Conservation (phyloP, 2,888 invertebrate genomes). For the Platycnemis pennipes region DNA sequence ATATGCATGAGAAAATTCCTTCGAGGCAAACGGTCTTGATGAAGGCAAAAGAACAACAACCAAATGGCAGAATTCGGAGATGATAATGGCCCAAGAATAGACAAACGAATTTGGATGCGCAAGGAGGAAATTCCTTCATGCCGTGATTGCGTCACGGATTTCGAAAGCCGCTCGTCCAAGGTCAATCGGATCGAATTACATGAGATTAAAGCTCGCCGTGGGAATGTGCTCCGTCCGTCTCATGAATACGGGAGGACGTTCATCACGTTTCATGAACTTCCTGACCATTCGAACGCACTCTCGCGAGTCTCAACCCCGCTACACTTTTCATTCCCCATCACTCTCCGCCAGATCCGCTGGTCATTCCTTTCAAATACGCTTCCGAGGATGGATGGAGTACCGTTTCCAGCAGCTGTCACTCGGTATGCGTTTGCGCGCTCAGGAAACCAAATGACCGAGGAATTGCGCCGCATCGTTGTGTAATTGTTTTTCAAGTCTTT, state of each 20-base stretch:
- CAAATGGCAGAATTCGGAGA: neutral
- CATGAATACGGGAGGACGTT: neutral
- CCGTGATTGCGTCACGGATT: neutral
- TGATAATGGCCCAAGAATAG: neutral
- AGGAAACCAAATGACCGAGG: neutral
- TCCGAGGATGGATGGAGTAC: conserved; percentile 41
- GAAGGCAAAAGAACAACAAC: no score
- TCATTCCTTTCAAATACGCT: conserved; percentile 37
- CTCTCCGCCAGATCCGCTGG: neutral
- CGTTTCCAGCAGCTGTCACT: conserved; percentile 43
- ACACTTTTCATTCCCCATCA: conserved; percentile 33
- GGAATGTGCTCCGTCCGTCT: neutral
- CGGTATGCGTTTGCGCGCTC: neutral
- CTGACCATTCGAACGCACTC: neutral
- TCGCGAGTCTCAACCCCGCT: neutral
- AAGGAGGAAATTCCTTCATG: neutral
- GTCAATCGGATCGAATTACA: neutral
- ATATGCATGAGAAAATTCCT: neutral
- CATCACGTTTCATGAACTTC: conserved; percentile 7
- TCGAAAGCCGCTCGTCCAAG: neutral
- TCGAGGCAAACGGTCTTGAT: no score
- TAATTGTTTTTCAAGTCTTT: conserved; percentile 33
- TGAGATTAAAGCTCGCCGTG: neutral
- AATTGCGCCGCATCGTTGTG: neutral
- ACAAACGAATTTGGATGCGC: neutral